Conservation (phyloP, 2,888 invertebrate species). For the Drosophila dives region DNA sequence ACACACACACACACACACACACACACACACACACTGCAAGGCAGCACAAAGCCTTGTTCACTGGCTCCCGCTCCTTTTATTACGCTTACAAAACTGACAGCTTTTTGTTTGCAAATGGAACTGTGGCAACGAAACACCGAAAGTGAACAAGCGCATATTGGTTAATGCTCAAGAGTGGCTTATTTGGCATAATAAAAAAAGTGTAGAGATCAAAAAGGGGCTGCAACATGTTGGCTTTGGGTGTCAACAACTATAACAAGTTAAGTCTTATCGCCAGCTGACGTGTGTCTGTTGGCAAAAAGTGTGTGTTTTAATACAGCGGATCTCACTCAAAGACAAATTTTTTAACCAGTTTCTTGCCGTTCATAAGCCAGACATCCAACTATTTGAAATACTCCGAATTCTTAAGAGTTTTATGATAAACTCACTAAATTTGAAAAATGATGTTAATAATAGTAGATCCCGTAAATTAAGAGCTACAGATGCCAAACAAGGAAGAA, state of each 20-base stretch:
- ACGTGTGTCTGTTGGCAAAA: background rate
- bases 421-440: no score
- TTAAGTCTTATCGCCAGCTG: constrained; percentile 6
- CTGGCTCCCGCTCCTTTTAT: constrained; percentile 35
- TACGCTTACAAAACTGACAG: constrained; percentile 50
- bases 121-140: constrained; percentile 22
- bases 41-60: constrained; percentile 10
- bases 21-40: constrained; percentile 4
- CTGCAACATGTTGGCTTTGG: constrained; percentile 22
- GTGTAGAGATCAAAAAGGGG: constrained; percentile 19
- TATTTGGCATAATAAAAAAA: constrained; percentile 1
- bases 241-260: constrained; percentile 28
- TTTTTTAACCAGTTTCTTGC: background rate
- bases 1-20: constrained; percentile 22
- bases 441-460: no score
- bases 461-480: no score
- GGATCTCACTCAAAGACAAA: background rate
- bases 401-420: no score
- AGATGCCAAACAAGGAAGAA: no score
- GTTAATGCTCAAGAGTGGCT: constrained; percentile 37
- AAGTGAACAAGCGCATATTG: constrained; percentile 11
- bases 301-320: background rate
- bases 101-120: constrained; percentile 42
- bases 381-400: no score
- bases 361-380: background rate